phyloP scores from a whole-genome alignment of 1,140 invertebrate species.

The Thereuonema tuberculata region DNA sequence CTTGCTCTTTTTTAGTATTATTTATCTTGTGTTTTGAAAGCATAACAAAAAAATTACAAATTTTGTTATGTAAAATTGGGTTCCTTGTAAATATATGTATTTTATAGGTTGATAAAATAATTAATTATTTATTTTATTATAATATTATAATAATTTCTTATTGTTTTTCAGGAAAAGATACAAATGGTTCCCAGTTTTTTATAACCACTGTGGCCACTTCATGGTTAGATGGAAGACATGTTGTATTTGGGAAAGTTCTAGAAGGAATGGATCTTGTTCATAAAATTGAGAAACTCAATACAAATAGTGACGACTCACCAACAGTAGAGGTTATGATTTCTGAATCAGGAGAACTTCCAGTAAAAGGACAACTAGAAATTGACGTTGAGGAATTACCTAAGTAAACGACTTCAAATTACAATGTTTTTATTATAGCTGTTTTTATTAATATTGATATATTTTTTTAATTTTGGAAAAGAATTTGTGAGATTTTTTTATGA shows the following conservation, averaged over 20 bases:
- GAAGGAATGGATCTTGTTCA: slow-evolving; percentile 71
- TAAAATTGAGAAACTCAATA: slow-evolving; percentile 64
- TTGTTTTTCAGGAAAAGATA: slow-evolving; percentile 31
- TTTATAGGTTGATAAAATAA: too few species aligned
- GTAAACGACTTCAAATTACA: slow-evolving; percentile 24
- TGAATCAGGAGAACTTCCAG: slow-evolving; percentile 49
- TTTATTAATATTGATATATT: background rate
- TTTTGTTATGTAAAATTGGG: too few species aligned
- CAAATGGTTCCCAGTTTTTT: slow-evolving; percentile 89
- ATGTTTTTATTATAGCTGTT: slow-evolving; percentile 14
- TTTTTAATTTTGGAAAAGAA: background rate
- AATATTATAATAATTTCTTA: too few species aligned
- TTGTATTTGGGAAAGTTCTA: slow-evolving; percentile 81
- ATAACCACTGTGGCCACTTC: slow-evolving; percentile 75
- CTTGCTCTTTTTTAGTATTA: too few species aligned
- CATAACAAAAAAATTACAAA: too few species aligned
- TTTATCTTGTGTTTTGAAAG: too few species aligned
- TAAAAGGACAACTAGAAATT: slow-evolving; percentile 25
- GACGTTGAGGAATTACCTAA: background rate
- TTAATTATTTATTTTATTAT: background rate
- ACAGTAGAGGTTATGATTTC: slow-evolving; percentile 47
- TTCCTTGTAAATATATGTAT: too few species aligned
- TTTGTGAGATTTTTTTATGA: background rate
- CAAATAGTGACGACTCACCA: slow-evolving; percentile 56
- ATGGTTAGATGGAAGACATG: slow-evolving; percentile 86